Base-by-base conservation (phyloP, 2,113 vertebrate genomes). In the Piaya cayana region DNA sequence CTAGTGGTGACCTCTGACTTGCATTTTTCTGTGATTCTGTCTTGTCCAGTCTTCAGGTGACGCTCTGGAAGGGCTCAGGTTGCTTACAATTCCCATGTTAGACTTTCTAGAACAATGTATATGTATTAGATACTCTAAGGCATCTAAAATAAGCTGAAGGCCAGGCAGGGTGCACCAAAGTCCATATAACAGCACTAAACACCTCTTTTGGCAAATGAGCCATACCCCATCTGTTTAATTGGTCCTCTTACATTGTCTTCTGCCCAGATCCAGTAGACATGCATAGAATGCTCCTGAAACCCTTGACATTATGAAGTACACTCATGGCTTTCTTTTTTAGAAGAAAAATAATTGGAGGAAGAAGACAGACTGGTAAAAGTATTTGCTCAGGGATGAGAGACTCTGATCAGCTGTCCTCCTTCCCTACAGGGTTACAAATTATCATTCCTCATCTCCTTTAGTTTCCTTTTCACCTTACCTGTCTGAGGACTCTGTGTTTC, bases 41-140 rank as follows among this genome's bases (percentile, higher is more conserved):
- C 49, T 65, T 84, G 3, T 12, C 21, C 12, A 3, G 26, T 64
- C 80, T 76, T 86, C 39, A 71, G 19, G 25, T 80, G 53, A 29
- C 9, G 16, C 0, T 1, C 36, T 77, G 21, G 55, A 78, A 84
- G 27, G 36, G 8, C 14, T 83, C 4, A 12, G 0, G 0, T 75
- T 22, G 2, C 25, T 87, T 65, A 59, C 18, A 78, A 45, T 63
- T 15, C 27, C 27, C n/a, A 17, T 22, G 21, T 58, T 50, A 74
- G n/a, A 78, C 27, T 16, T 82, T 22, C 19, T 75, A 67, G 45
- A 30, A 37, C 9, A 4, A 6, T 82, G 20, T 2, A 58, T 37
- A 71, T 65, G 32, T 68, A 27, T 37, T 71, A 5, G 34, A 18
- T 80, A 25, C 16, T 53, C 21, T 29, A 30, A 55, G 12, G 7